Base-by-base conservation (phyloP, 2,113 vertebrate genomes). In the Sminthopsis crassicaudata region DNA sequence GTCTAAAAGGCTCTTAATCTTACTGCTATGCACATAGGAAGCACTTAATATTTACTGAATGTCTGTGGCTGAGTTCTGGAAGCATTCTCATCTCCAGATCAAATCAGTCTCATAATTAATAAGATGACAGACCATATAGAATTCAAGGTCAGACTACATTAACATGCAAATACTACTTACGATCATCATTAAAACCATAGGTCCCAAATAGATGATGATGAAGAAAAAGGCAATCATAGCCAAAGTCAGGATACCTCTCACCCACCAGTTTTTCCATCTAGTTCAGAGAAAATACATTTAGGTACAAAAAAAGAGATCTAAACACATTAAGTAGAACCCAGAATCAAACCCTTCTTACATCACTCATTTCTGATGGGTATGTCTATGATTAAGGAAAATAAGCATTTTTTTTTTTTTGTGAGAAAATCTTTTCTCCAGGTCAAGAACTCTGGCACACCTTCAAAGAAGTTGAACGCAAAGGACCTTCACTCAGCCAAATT, bases 261-360 rank as follows among this genome's bases (percentile, higher is more conserved):
- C 99, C 99, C 99, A 99, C 99, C 99, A 99, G 95, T 99, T 99
- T 98, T 98, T 99, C 99, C 99, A 99, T 98, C 99, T 99, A 97
- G 96, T 95, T 30, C 53, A 96, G 0, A 57, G 67, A 96, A 94
- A 90, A 42, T 46, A 0, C 30, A 46, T 8, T 97, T 67, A 97
- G 90, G 42, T 46, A 53, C 50, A 67, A 6, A 19, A n/a, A 55
- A 54, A 55, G 30, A 90, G 25, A 90, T 3, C 26, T 90, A 30
- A 27, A 51, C 19, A 19, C 50, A 11, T 10, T 90, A 51, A 50
- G 27, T 6, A 48, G 89, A 51, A 46, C 23, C 46, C 25, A 90
- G 48, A 90, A 90, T 2, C n/a, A 84, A 42, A 42, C 1, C n/a
- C 16, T 42, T 84, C 67, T 42, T 84, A 84, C 36, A 84, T 42